These are phyloP conservation scores for Scatophagus argus DNA, from an alignment of 2,113 vertebrate genomes.

Conservation along the genomic window DNA sequence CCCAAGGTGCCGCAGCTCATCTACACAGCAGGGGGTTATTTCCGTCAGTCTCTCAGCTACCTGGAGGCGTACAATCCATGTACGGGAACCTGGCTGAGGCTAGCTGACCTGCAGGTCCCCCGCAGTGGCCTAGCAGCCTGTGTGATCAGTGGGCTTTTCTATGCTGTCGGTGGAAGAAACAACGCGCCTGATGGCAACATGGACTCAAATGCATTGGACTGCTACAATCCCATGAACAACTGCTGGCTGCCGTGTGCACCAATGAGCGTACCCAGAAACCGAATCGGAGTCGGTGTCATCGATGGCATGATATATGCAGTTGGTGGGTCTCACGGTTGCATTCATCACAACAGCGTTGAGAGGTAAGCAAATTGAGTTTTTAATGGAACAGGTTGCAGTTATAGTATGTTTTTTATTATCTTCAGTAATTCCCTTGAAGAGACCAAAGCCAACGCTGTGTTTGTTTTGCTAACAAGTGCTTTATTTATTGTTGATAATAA, in stretches of 20 bases:
- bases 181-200: constrained; percentile 94
- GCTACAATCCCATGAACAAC: constrained; percentile 96
- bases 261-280: constrained; percentile 93
- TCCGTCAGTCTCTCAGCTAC: constrained; percentile 89
- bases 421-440: not conserved
- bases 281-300: constrained; percentile 93
- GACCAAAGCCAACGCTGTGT: not conserved
- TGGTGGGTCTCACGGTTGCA: constrained; percentile 93
- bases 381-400: not conserved
- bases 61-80: constrained; percentile 91
- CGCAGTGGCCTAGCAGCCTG: constrained; percentile 93
- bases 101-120: constrained; percentile 90
- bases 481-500: not conserved
- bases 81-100: constrained; percentile 85
- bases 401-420: not conserved
- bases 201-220: constrained; percentile 92
- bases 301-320: constrained; percentile 94
- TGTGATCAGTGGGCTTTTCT: constrained; percentile 92
- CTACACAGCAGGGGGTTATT: constrained; percentile 93
- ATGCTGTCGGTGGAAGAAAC: constrained; percentile 92
- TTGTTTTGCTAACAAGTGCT: not conserved
- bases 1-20: constrained; percentile 93
- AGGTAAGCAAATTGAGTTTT: constrained; percentile 79
- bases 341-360: constrained; percentile 93
- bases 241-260: constrained; percentile 92